Percentiles rank a stretch among this genome's conserved stretches.
phyloP scores from a whole-genome alignment of 2,888 invertebrate genomes.

The Branchipolynoe longqiensis region DNA sequence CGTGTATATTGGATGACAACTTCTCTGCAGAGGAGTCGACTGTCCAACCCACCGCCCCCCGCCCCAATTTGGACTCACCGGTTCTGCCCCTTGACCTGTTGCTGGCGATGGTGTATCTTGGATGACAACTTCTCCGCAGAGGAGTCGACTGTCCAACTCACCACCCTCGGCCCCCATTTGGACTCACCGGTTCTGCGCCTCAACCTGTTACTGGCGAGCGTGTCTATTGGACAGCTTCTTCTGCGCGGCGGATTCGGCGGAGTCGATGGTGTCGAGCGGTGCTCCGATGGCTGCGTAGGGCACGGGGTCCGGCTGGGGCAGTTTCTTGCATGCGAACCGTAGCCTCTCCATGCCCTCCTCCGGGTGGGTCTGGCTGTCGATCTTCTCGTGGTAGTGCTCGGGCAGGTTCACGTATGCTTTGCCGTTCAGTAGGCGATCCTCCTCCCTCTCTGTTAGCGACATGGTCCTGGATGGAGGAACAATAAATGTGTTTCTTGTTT shows the following conservation, averaged over 20 bases:
- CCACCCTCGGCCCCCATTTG: too few species aligned
- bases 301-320: conserved; percentile 61
- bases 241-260: too few species aligned
- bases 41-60: too few species aligned
- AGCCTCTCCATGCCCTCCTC: conserved; percentile 68
- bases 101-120: too few species aligned
- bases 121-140: too few species aligned
- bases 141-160: too few species aligned
- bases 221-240: conserved; percentile 43
- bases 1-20: too few species aligned
- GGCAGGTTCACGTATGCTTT: conserved; percentile 76
- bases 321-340: conserved; percentile 59
- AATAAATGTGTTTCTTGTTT: too few species aligned
- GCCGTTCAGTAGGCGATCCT: conserved; percentile 76
- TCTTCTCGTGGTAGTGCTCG: conserved; percentile 70
- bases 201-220: conserved; percentile 76
- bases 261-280: conserved; percentile 66
- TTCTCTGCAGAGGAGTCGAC: too few species aligned
- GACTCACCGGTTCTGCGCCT: conserved; percentile 68
- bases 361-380: conserved; percentile 69
- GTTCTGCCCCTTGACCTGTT: too few species aligned
- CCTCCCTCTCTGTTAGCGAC: conserved; percentile 74
- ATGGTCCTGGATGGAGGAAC: too few species aligned
- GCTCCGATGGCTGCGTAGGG: conserved; percentile 69
- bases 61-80: too few species aligned